Conservation (phyloP, 2,113 vertebrate species). For the Toxotes jaculatrix region DNA sequence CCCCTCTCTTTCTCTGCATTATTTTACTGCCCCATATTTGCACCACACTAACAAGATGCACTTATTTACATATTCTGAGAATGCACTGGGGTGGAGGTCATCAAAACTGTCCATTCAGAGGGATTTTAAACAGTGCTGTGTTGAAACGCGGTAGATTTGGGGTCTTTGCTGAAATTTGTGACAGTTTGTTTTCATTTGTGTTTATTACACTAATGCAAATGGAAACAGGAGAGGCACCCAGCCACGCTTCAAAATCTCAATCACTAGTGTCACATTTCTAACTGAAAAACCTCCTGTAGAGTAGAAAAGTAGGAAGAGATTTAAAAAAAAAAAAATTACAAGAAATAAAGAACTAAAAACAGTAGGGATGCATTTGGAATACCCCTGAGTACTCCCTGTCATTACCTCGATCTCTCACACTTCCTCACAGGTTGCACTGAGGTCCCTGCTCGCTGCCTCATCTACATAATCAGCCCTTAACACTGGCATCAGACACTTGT, state of each 20-base stretch:
- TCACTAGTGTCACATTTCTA: not conserved
- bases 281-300: not conserved
- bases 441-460: slow-evolving; percentile 38
- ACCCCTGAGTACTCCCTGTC: not conserved
- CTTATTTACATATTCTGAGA: slow-evolving; percentile 52
- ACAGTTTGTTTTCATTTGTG: not conserved
- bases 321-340: not conserved
- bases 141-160: not conserved
- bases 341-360: not conserved
- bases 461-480: slow-evolving; percentile 49
- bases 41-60: slow-evolving; percentile 36
- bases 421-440: slow-evolving; percentile 7
- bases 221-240: not conserved
- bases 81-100: slow-evolving; percentile 39
- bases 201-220: not conserved
- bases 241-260: not conserved
- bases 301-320: not conserved
- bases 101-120: slow-evolving; percentile 20
- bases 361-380: not conserved
- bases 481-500: slow-evolving; percentile 29
- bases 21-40: slow-evolving; percentile 62
- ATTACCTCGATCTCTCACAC: slow-evolving; percentile 11
- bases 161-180: not conserved
- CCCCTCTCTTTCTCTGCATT: slow-evolving; percentile 43
- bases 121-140: not conserved